Base-by-base conservation (phyloP, 2,113 vertebrate species). In the Recurvirostra avosetta region DNA sequence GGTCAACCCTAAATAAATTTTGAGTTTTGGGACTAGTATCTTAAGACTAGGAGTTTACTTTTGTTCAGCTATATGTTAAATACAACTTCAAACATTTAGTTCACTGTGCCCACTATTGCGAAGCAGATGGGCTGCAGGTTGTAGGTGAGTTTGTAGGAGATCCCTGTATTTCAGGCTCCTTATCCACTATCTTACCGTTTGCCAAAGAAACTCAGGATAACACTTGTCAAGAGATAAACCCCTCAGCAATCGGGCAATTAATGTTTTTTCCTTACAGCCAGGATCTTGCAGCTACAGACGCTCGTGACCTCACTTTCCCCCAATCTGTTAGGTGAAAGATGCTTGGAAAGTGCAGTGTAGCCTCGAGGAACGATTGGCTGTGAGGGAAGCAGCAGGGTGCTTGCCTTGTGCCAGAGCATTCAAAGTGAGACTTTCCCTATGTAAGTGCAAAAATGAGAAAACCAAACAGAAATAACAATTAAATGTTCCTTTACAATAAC, bases 101-200 rank as follows among this genome's bases (percentile, higher is more conserved):
- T 93, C 29, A 15, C 8, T 10, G 21, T 90, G 12, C 61, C 41
- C 55, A 65, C 26, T 0, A 10, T 85, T 85, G 34, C 67, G 72
- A 65, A 95, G 86, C 86, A 97, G 92, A 68, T 92, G 86, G 79
- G 27, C 17, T 81, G 61, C 88, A 91, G 61, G 89, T 92, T 52
- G 92, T 91, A 66, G 86, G 76, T 68, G 89, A 84, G 43, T 78
- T 85, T 92, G 41, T 87, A 40, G 85, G 65, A 94, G 70, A 52
- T 65, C 43, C 40, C 14, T 91, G 29, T 14, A 9, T 81, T 94
- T 94, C 59, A 77, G 50, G n/a, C 36, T 85, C 52, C 86, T 62
- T 73, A 52, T 71, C 65, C 38, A 23, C 52, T 67, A 19, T 47
- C 26, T 83, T 65, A 38, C 12, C 19, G 10, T 56, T 81, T 91